These are phyloP conservation scores for Leptinotarsa rubiginosa DNA, from an alignment of 2,888 invertebrate species.

Conservation along the genomic window DNA sequence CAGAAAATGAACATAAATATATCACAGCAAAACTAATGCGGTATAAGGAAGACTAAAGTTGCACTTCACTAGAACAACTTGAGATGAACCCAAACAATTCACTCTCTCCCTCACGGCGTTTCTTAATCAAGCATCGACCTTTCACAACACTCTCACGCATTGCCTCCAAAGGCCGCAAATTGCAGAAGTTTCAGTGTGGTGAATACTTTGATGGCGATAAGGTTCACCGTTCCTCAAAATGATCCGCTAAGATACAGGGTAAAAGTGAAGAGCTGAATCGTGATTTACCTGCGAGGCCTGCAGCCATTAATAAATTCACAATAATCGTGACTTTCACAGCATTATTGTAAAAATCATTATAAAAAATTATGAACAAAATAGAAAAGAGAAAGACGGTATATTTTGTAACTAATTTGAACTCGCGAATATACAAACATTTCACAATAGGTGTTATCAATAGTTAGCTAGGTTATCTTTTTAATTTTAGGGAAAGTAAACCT, in stretches of 20 bases:
- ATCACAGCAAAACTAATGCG: constrained; percentile 32
- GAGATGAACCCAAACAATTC: constrained; percentile 60
- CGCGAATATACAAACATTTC: too few relatives aligned
- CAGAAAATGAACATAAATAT: neutral
- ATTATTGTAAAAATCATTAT: neutral
- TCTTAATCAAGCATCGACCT: constrained; percentile 58
- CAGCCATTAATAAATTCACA: neutral
- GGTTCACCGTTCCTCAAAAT: constrained; percentile 3
- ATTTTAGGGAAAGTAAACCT: too few relatives aligned
- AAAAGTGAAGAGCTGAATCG: constrained; percentile 10
- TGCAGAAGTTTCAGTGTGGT: constrained; percentile 3
- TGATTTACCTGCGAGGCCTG: neutral
- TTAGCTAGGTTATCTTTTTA: too few relatives aligned
- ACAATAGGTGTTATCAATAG: too few relatives aligned
- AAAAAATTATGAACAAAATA: neutral
- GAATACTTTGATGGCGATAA: constrained; percentile 6
- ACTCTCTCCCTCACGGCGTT: constrained; percentile 58
- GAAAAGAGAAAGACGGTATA: neutral
- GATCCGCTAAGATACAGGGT: neutral
- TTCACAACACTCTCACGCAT: constrained; percentile 61
- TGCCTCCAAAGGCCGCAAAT: constrained; percentile 19
- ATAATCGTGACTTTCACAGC: constrained; percentile 1
- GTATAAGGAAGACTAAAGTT: constrained; percentile 51
- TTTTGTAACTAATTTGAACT: too few relatives aligned
- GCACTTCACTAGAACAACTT: constrained; percentile 58